A percentile compares a stretch with the other conserved stretches of the same genome.
These are phyloP conservation scores for Ephialtes manifestator DNA, from an alignment of 2,888 invertebrate species.

Conservation along the genomic window DNA sequence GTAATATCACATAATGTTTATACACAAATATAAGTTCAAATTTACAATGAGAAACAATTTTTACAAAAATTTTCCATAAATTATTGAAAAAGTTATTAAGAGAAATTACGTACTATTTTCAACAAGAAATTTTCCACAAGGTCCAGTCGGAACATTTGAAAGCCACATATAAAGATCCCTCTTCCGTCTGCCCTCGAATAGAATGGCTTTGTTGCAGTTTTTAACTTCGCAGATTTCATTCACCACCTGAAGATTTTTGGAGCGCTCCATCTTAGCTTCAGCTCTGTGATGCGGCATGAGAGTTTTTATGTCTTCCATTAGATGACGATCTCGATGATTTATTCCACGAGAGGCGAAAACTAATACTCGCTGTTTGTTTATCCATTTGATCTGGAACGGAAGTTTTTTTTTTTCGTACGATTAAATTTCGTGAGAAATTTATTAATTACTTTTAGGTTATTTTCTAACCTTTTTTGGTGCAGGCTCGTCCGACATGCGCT, in stretches of 20 bases:
- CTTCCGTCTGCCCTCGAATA: conserved; percentile 97
- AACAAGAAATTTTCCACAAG: conserved; percentile 97
- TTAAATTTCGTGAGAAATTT: conserved; percentile 20
- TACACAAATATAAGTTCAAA: no score
- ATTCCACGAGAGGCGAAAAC: conserved; percentile 98
- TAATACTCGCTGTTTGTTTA: conserved; percentile 96
- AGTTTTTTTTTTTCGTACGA: not conserved
- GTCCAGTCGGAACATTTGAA: conserved; percentile 95
- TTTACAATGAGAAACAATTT: no score
- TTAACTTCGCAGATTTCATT: conserved; percentile 99
- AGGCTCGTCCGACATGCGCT: conserved; percentile 91
- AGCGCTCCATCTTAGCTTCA: conserved; percentile 97
- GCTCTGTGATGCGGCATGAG: conserved; percentile 97
- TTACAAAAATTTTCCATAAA: no score
- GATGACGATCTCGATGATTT: conserved; percentile 95
- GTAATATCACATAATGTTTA: no score
- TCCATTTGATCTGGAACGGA: conserved; percentile 93
- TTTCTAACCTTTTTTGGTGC: conserved; percentile 89
- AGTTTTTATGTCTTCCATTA: conserved; percentile 97
- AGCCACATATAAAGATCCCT: conserved; percentile 98
- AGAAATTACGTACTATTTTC: conserved; percentile 93
- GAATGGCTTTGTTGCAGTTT: conserved; percentile 97
- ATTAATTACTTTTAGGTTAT: conserved; percentile 60
- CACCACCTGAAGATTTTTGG: conserved; percentile 94
- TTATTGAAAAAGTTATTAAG: not conserved